phyloP scores from a whole-genome alignment of 2,797 vertebrate species.

The Hypotaenidia philippensis region DNA sequence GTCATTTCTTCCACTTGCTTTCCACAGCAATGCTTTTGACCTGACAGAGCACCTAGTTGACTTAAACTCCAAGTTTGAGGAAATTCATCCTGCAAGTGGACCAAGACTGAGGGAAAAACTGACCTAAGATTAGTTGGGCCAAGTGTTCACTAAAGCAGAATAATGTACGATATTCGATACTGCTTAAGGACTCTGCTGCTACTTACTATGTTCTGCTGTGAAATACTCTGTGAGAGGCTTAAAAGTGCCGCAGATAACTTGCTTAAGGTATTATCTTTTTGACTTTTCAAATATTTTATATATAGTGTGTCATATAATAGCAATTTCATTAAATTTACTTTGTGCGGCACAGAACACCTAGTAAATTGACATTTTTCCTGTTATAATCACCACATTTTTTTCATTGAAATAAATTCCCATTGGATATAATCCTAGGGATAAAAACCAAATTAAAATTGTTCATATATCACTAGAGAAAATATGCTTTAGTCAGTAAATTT shows the following conservation, averaged over 20 bases:
- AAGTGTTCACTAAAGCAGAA: not conserved
- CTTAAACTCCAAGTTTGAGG: not conserved
- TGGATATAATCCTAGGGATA: not conserved
- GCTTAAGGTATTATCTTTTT: not conserved
- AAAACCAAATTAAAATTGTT: slow-evolving; percentile 1
- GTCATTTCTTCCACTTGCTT: not conserved
- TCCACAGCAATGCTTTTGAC: not conserved
- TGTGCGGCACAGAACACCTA: not conserved
- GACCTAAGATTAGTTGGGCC: not conserved
- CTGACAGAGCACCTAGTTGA: not conserved
- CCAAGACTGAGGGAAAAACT: not conserved
- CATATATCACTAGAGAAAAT: not conserved
- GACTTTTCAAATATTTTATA: not conserved
- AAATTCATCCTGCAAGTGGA: not conserved
- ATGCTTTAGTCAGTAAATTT: slow-evolving; percentile 5
- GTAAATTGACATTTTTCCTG: not conserved
- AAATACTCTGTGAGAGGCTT: not conserved
- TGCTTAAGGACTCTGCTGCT: not conserved
- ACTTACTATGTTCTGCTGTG: not conserved
- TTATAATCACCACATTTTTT: not conserved
- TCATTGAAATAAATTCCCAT: not conserved
- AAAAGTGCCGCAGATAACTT: not conserved
- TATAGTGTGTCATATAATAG: not conserved
- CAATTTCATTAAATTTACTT: not conserved
- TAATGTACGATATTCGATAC: not conserved